Base-by-base conservation (phyloP, 35 echinoderm and acorn worm genomes). In the Patiria miniata region DNA sequence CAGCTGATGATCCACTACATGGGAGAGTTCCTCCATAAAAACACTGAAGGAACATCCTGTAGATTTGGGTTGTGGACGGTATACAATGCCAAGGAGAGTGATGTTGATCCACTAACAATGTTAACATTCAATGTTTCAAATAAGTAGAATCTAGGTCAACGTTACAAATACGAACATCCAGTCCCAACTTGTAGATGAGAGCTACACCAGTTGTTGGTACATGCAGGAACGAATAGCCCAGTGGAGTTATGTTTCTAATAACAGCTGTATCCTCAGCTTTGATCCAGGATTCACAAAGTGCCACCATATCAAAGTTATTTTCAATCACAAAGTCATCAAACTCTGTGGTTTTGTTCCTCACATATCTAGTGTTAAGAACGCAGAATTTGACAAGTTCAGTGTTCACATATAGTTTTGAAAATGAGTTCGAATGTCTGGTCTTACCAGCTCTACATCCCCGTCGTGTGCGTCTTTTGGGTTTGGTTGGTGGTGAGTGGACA, bases 191-290 rank as follows among this genome's bases (percentile, higher is more conserved):
- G 50, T 84, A 84, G 8, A 90, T n/a, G 17, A 84, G 61, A 18
- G 73, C 82, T 38, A 85, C 82, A 23, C 68, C 89, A 90, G 28
- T 2, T 78, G 80, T 37, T 34, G 89, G 73, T 14, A 54, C 61
- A 91, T 91, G 80, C 33, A 76, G 60, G 17, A 90, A 77, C 8
- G 38, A 44, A 52, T 90, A 90, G 16, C 88, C 81, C 29, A 5
- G 42, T 12, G 81, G 65, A 37, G 50, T 79, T 30, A 84, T 36
- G 23, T 69, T 38, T 47, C 81, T 47, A 68, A 89, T 89, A 16
- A 42, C 28, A 76, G 33, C 26, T 21, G 52, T 83, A 73, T 89
- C 80, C 30, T 83, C 79, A n/a, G 87, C 29, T 65, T 87, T 83
- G 52, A 54, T 83, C 44, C 44, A 58, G 53, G 81, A n/a, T 68